phyloP scores from a whole-genome alignment of 2,888 invertebrate species.

The Hydraecia micacea region DNA sequence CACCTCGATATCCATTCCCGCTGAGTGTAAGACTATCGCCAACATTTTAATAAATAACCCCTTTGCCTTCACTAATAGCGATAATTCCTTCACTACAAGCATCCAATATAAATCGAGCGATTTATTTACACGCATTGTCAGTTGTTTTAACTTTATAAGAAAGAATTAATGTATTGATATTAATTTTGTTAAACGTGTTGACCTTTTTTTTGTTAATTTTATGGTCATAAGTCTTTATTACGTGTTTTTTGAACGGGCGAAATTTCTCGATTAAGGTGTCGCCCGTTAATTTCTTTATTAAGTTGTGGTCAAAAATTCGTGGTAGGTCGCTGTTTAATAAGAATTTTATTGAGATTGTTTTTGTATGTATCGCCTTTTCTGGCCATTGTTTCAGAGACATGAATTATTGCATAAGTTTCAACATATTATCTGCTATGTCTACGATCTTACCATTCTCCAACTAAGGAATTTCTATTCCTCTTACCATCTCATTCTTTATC shows the following conservation, averaged over 20 bases:
- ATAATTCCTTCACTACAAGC: constrained; percentile 83
- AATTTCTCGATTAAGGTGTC: constrained; percentile 52
- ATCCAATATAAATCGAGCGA: constrained; percentile 71
- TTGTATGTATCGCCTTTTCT: constrained; percentile 7
- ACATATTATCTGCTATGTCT: not conserved
- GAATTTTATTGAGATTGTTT: constrained; percentile 41
- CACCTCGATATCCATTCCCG: constrained; percentile 73
- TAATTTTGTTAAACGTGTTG: constrained; percentile 62
- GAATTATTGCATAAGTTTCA: constrained; percentile 6
- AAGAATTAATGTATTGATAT: constrained; percentile 49
- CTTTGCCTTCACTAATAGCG: constrained; percentile 78
- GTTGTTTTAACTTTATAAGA: constrained; percentile 64
- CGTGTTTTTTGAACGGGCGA: constrained; percentile 54
- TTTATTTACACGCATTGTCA: constrained; percentile 71
- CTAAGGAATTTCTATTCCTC: constrained; percentile 15
- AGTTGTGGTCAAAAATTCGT: constrained; percentile 41
- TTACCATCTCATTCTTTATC: constrained; percentile 20
- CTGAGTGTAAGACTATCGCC: constrained; percentile 73
- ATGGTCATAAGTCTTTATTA: constrained; percentile 63
- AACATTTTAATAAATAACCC: constrained; percentile 80
- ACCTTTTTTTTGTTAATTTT: constrained; percentile 56
- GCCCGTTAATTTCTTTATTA: constrained; percentile 56
- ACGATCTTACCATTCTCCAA: not conserved
- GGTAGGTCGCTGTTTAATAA: constrained; percentile 48
- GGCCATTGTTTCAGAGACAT: not conserved